Evolutionary conservation across 2,888 invertebrate species (phyloP).

Genomic region (Cistogaster globosa): DNA sequence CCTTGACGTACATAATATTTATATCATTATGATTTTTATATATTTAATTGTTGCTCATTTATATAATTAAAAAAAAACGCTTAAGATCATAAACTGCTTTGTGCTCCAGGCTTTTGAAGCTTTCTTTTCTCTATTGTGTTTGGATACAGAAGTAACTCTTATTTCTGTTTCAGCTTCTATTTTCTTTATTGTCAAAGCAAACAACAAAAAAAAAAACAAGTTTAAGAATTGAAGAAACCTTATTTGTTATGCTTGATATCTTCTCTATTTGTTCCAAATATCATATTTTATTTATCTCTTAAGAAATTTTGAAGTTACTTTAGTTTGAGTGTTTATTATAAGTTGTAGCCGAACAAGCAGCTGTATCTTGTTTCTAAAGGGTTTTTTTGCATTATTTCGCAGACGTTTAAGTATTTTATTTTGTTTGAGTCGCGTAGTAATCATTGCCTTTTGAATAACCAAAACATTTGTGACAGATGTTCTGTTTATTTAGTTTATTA

Average conservation of each 20-base stretch:
- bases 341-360: conserved; percentile 43
- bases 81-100: too few relatives aligned
- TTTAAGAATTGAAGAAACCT: too few relatives aligned
- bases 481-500: conserved; percentile 13
- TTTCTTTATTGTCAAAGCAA: too few relatives aligned
- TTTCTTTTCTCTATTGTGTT: too few relatives aligned
- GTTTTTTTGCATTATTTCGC: conserved; percentile 21
- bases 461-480: conserved; percentile 64
- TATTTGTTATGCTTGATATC: background rate
- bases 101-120: too few relatives aligned
- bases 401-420: conserved; percentile 33
- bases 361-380: conserved; percentile 47
- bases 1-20: too few relatives aligned
- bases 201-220: too few relatives aligned
- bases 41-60: too few relatives aligned
- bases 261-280: conserved; percentile 28
- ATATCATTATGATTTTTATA: too few relatives aligned
- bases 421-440: conserved; percentile 31
- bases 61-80: too few relatives aligned
- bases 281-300: conserved; percentile 16
- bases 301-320: background rate
- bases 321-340: conserved; percentile 16
- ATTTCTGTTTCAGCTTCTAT: too few relatives aligned
- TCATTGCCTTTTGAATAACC: conserved; percentile 43
- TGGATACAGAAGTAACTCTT: too few relatives aligned